Conservation (phyloP, 2,113 vertebrate species). For the Labeo rohita region DNA sequence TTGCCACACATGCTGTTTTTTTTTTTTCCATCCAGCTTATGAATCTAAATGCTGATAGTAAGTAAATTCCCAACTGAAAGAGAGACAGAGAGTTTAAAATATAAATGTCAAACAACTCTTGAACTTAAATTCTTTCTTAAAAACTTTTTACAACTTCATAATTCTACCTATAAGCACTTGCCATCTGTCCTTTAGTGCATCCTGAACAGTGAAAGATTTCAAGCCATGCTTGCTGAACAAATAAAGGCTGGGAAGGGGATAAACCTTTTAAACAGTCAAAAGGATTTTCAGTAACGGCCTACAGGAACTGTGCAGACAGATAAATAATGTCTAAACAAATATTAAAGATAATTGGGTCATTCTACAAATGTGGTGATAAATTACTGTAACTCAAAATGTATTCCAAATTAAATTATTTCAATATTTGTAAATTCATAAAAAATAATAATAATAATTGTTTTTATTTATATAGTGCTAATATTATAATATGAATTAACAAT, state of each 20-base stretch:
- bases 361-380: background rate
- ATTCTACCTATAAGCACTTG: slow-evolving; percentile 28
- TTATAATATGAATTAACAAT: background rate
- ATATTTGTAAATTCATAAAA: background rate
- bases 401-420: background rate
- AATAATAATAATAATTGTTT: background rate
- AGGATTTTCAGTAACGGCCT: slow-evolving; percentile 16
- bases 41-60: slow-evolving; percentile 44
- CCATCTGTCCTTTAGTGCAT: slow-evolving; percentile 55
- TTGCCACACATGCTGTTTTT: slow-evolving; percentile 33
- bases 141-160: slow-evolving; percentile 38
- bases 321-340: background rate
- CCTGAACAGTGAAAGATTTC: slow-evolving; percentile 32
- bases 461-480: background rate
- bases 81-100: slow-evolving; percentile 27
- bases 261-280: slow-evolving; percentile 44
- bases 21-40: slow-evolving; percentile 23
- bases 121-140: too few species aligned
- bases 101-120: slow-evolving; percentile 50
- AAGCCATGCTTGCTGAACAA: slow-evolving; percentile 51
- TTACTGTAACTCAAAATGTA: background rate
- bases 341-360: background rate
- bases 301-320: background rate
- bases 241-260: slow-evolving; percentile 47
- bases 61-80: slow-evolving; percentile 50